Evolutionary conservation across 1,140 invertebrate species (phyloP).

Genomic region (Potamilus streckersoni): DNA sequence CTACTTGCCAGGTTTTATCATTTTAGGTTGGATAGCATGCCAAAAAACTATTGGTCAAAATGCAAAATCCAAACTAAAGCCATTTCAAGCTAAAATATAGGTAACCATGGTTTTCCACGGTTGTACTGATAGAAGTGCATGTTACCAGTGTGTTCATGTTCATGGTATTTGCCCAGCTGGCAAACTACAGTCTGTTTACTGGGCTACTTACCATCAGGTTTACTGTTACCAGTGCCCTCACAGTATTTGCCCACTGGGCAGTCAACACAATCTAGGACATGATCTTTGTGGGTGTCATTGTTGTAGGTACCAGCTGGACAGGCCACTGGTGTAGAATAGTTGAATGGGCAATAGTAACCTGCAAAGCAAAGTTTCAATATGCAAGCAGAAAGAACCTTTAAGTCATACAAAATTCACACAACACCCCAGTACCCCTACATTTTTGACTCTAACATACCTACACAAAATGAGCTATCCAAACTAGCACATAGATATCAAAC

Average conservation of each 20-base stretch:
- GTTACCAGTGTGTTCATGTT: no score
- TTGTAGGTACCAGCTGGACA: constrained; percentile 62
- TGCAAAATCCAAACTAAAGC: no score
- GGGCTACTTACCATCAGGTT: constrained; percentile 52
- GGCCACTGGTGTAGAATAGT: constrained; percentile 41
- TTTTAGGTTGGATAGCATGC: no score
- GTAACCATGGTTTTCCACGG: no score
- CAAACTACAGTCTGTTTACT: neutral
- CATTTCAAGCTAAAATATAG: no score
- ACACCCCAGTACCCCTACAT: no score
- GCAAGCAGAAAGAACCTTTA: neutral
- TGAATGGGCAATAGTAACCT: constrained; percentile 60
- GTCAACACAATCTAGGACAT: constrained; percentile 45
- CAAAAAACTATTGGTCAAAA: no score
- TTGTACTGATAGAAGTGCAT: no score
- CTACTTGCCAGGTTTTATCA: no score
- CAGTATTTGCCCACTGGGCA: constrained; percentile 62
- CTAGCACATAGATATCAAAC: no score
- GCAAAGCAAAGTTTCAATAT: constrained; percentile 13
- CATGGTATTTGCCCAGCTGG: neutral
- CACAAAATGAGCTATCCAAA: no score
- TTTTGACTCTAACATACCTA: no score
- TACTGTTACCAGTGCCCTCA: constrained; percentile 57
- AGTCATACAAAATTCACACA: neutral
- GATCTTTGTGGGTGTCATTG: constrained; percentile 55